Conservation (phyloP, 2,797 vertebrate genomes). For the Epinephelus malabaricus region DNA sequence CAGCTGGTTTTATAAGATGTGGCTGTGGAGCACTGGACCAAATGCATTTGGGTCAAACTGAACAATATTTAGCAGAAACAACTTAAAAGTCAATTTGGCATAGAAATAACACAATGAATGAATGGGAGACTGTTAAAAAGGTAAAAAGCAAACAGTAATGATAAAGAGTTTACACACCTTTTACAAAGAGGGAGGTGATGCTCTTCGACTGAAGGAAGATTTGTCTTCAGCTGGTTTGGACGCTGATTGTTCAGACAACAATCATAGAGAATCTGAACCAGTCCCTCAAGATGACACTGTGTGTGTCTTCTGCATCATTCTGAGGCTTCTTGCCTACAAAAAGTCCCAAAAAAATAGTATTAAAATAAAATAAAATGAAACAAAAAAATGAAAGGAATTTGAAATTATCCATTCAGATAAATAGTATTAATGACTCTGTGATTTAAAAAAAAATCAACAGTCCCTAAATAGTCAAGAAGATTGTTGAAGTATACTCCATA, state of each 20-base stretch:
- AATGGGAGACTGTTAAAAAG: neutral
- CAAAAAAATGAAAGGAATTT: too few species aligned
- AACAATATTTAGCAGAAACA: neutral
- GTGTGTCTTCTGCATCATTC: neutral
- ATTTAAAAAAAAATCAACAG: too few species aligned
- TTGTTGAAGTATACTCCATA: too few species aligned
- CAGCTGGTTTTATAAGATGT: neutral
- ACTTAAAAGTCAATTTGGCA: neutral
- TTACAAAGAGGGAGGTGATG: neutral
- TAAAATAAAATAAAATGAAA: too few species aligned
- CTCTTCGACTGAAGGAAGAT: neutral
- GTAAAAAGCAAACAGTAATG: neutral
- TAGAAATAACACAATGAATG: neutral
- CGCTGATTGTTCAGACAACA: neutral
- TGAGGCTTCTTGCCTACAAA: neutral
- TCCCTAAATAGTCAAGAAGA: too few species aligned
- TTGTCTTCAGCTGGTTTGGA: neutral
- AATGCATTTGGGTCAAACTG: neutral
- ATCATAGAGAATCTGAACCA: neutral
- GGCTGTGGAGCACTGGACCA: neutral
- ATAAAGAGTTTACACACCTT: constrained; percentile 3
- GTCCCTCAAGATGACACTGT: neutral
- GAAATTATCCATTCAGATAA: too few species aligned
- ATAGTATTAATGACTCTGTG: too few species aligned
- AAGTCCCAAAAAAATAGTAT: too few species aligned